phyloP scores from a whole-genome alignment of 2,888 invertebrate genomes.

The Lathronympha strigana region DNA sequence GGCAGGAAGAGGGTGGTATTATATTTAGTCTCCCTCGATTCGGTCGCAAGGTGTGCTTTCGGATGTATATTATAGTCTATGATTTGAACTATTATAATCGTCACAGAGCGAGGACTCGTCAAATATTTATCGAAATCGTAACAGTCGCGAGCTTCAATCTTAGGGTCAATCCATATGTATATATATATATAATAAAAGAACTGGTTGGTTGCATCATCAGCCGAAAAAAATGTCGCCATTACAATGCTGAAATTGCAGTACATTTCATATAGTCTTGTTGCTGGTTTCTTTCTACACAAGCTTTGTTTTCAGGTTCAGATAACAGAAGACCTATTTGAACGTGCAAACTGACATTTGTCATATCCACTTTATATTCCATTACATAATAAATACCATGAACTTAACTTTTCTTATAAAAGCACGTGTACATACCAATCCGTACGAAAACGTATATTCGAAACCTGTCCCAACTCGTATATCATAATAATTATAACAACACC shows the following conservation, averaged over 20 bases:
- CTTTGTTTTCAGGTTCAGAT: too few species aligned
- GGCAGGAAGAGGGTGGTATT: conserved; percentile 84
- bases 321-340: too few species aligned
- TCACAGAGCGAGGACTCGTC: conserved; percentile 50
- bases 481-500: conserved; percentile 25
- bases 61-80: conserved; percentile 46
- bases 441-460: conserved; percentile 3
- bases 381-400: too few species aligned
- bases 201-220: too few species aligned
- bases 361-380: too few species aligned
- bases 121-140: background rate
- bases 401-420: too few species aligned
- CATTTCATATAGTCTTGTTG: too few species aligned
- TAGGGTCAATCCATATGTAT: conserved; percentile 1
- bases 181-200: too few species aligned
- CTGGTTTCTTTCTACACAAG: too few species aligned
- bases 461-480: conserved; percentile 32
- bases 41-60: conserved; percentile 79
- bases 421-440: background rate
- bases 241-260: too few species aligned
- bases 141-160: background rate
- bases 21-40: conserved; percentile 82
- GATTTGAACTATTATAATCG: conserved; percentile 46
- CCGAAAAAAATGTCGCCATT: too few species aligned
- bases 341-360: too few species aligned